Conservation (phyloP, 2,797 vertebrate genomes). For the Acanthornis magna region DNA sequence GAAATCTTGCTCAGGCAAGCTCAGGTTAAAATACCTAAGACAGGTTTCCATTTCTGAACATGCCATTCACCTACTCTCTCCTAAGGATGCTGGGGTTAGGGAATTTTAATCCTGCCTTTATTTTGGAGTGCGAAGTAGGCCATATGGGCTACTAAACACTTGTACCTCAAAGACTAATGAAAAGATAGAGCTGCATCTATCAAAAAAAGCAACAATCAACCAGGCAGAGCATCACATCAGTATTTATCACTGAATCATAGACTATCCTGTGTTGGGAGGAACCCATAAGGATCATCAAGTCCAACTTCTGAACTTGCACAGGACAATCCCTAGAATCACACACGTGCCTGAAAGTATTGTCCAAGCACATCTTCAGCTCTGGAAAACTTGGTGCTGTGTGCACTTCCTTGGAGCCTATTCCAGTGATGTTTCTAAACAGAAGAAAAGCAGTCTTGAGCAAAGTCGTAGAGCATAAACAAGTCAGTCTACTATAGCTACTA, state of each 20-base stretch:
- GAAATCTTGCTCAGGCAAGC: not conserved
- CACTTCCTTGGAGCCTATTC: not conserved
- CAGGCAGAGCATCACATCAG: not conserved
- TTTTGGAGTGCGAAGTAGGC: not conserved
- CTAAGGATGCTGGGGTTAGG: not conserved
- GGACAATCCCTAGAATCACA: not conserved
- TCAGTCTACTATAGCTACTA: not conserved
- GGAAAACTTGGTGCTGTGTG: not conserved
- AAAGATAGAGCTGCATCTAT: not conserved
- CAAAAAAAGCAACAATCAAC: not conserved
- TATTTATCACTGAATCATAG: not conserved
- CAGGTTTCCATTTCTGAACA: not conserved
- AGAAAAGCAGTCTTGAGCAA: not conserved
- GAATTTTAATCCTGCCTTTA: not conserved
- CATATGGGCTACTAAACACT: not conserved
- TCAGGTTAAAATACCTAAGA: not conserved
- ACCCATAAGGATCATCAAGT: not conserved
- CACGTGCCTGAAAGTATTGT: not conserved
- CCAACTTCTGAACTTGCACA: not conserved
- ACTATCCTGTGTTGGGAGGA: not conserved
- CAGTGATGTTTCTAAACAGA: not conserved
- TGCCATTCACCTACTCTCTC: not conserved
- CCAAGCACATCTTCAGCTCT: not conserved
- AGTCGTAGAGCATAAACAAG: fast-evolving
- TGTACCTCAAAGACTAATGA: not conserved